Base-by-base conservation (phyloP, 2,888 invertebrate species). In the Polia nebulosa region DNA sequence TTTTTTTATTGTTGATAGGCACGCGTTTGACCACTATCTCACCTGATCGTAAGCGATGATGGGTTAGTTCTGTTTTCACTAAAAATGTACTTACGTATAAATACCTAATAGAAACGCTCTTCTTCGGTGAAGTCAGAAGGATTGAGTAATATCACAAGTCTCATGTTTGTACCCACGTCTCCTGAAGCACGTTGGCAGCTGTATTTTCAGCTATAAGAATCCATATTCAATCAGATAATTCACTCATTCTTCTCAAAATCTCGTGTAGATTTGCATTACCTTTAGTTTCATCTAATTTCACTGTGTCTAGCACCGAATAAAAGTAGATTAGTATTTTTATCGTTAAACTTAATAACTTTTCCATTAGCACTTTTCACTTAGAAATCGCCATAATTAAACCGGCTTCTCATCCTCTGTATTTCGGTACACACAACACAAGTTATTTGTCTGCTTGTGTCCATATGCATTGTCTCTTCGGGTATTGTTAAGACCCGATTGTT, bases 131-230 rank as follows among this genome's bases (percentile, higher is more conserved):
- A n/a, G n/a, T n/a, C n/a, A n/a, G n/a, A n/a, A 75, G 99, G 98
- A 95, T 99, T 99, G 74, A 99, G 99, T 92, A 99, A 97, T 96
- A 99, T 99, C 90, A 99, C 99, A 89, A 99, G 97, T 93, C 99
- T 98, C 89, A 99, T 99, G 95, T 99, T 98, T 96, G n/a, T n/a
- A n/a, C n/a, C n/a, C 99, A 99, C 87, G 99, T 99, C 96, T 99
- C 99, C 87, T 99, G 97, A 85, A 99, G 97, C 86, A 99, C 99
- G 96, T 99, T 99, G 80, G 99, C 99, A 84, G 99, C 99, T 85
- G 99, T 99, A 96, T 99, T 99, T 99, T 99, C 96, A 99, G 97
- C 99, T 99, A 97, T 80, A 95, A 93, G 84, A 57, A 78, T 81
- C 78, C 60, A 84, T 72, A 57, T 4, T 70, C 53, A 56, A 62